Percentiles rank a stretch among this genome's conserved stretches.
Conservation (phyloP, 2,888 invertebrate genomes). For the Temnothorax ravouxi region DNA sequence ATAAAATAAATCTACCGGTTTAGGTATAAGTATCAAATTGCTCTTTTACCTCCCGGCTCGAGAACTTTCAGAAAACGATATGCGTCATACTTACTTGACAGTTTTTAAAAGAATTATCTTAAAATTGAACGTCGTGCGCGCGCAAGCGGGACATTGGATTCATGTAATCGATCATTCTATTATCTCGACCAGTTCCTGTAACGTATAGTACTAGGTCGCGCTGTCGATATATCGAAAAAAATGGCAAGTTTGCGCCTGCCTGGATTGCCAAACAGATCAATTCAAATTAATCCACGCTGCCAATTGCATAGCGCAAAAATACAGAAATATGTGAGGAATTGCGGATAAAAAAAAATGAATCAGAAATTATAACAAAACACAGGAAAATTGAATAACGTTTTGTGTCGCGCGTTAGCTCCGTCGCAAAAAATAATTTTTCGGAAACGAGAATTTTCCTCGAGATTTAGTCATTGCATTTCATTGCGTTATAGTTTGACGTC, state of each 20-base stretch:
- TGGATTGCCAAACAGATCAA: constrained; percentile 47
- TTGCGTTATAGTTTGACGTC: background rate
- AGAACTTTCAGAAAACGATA: constrained; percentile 26
- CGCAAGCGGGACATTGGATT: constrained; percentile 29
- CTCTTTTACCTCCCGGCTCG: background rate
- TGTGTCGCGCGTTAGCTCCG: background rate
- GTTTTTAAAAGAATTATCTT: constrained; percentile 33
- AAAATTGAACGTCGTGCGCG: constrained; percentile 29
- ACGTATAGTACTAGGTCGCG: constrained; percentile 22
- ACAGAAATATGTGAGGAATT: background rate
- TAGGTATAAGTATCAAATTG: constrained; percentile 13
- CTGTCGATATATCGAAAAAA: constrained; percentile 58
- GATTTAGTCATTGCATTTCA: background rate
- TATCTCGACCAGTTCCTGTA: constrained; percentile 16
- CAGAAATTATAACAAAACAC: constrained; percentile 26
- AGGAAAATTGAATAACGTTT: constrained; percentile 16
- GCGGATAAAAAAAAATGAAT: background rate
- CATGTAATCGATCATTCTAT: constrained; percentile 52
- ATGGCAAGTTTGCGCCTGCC: constrained; percentile 42
- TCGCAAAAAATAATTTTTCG: background rate
- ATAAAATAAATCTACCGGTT: constrained; percentile 21
- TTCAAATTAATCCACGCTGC: constrained; percentile 50
- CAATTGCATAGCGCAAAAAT: constrained; percentile 35
- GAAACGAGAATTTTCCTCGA: background rate
- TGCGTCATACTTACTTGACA: constrained; percentile 11